A percentile compares a stretch with the other conserved stretches of the same genome.
These are phyloP conservation scores for Chironomus tepperi DNA, from an alignment of 1,140 invertebrate species.

Conservation along the genomic window DNA sequence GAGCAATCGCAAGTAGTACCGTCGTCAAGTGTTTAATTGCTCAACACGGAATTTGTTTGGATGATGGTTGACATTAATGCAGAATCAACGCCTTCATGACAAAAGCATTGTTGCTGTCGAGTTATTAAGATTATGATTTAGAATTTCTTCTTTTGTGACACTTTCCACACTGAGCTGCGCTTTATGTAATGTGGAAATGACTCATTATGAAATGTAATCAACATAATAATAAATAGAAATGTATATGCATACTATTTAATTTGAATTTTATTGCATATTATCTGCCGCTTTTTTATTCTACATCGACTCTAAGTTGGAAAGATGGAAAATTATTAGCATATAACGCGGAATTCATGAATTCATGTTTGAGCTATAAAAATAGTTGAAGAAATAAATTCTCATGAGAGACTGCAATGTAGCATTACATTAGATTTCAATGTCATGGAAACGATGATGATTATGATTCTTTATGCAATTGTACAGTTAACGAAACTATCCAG, in stretches of 20 bases:
- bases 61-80: not conserved
- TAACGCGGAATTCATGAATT: not conserved
- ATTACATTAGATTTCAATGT: not conserved
- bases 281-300: too few relatives aligned
- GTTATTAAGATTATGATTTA: not conserved
- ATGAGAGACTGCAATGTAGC: not conserved
- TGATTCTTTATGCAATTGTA: constrained; percentile 8
- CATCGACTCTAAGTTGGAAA: not conserved
- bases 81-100: constrained; percentile 6
- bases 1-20: constrained; percentile 3
- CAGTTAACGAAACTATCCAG: not conserved
- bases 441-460: not conserved
- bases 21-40: constrained; percentile 1
- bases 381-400: not conserved
- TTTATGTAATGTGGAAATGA: not conserved
- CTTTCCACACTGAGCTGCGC: not conserved
- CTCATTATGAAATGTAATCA: not conserved
- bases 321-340: not conserved
- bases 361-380: not conserved
- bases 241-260: too few relatives aligned
- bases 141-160: not conserved
- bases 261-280: too few relatives aligned
- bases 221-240: too few relatives aligned
- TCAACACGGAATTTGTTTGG: not conserved
- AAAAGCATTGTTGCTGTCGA: not conserved